Percentiles rank a stretch among this genome's conserved stretches.
Evolutionary conservation across 2,888 invertebrate species (phyloP).

Genomic region (Hipparchia sbordonii): DNA sequence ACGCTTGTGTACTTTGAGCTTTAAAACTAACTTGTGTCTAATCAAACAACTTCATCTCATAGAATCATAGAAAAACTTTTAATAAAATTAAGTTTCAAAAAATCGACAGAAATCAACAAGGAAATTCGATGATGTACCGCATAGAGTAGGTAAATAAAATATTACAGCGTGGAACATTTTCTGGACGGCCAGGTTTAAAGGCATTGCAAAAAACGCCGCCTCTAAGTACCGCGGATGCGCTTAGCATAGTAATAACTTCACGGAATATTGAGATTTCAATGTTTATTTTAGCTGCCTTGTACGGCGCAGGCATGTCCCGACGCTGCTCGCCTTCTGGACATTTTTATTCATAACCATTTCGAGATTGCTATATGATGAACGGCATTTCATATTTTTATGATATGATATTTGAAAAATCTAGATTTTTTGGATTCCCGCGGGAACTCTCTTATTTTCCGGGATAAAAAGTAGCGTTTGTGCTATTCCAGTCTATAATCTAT

Average conservation of each 20-base stretch:
- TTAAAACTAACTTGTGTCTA: too few species aligned
- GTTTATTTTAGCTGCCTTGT: slow-evolving; percentile 7
- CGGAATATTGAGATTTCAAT: slow-evolving; percentile 31
- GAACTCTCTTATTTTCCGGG: too few species aligned
- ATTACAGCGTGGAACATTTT: not conserved
- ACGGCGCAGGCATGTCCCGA: not conserved
- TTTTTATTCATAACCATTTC: slow-evolving; percentile 19
- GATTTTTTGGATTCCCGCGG: too few species aligned
- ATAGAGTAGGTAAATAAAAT: not conserved
- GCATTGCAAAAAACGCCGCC: slow-evolving; percentile 16
- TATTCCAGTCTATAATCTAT: too few species aligned
- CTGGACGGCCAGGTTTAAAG: not conserved
- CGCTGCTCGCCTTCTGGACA: not conserved
- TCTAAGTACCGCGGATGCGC: slow-evolving; percentile 24
- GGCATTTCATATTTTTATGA: not conserved
- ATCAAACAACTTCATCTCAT: too few species aligned
- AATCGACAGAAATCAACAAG: too few species aligned
- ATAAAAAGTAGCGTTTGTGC: too few species aligned
- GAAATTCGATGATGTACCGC: not conserved
- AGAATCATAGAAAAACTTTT: too few species aligned
- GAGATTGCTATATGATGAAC: not conserved
- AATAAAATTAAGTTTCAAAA: too few species aligned
- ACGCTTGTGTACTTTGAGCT: too few species aligned
- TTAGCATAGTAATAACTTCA: slow-evolving; percentile 36
- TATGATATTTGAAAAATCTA: too few species aligned